phyloP scores from a whole-genome alignment of 1,140 invertebrate genomes.

The Leptinotarsa lineolata region DNA sequence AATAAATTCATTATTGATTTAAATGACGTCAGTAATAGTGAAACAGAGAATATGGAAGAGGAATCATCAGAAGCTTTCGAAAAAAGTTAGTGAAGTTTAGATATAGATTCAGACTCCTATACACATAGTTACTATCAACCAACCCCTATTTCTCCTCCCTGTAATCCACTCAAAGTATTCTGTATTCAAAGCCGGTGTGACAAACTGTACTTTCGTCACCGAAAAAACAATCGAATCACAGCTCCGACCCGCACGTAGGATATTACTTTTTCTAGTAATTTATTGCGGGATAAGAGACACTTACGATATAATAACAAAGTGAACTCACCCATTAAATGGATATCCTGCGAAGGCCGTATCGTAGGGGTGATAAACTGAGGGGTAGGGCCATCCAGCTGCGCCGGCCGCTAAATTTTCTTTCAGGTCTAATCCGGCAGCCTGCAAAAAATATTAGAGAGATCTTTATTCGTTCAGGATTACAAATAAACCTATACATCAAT shows the following conservation, averaged over 20 bases:
- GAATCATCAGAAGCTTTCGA: too few species aligned
- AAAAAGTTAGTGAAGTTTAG: too few species aligned
- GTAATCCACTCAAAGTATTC: neutral
- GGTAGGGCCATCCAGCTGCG: constrained; percentile 81
- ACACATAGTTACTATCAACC: too few species aligned
- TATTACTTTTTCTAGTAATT: constrained; percentile 16
- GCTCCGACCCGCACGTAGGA: constrained; percentile 1
- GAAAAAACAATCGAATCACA: constrained; percentile 1
- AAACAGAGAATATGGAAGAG: too few species aligned
- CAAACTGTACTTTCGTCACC: neutral
- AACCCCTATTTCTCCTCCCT: too few species aligned
- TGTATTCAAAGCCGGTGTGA: neutral
- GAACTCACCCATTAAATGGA: constrained; percentile 87
- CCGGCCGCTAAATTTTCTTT: constrained; percentile 85
- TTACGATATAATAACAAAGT: constrained; percentile 27
- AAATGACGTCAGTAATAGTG: too few species aligned
- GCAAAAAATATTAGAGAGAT: constrained; percentile 32
- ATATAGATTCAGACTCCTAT: too few species aligned
- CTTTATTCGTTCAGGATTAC: too few species aligned
- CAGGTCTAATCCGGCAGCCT: constrained; percentile 73
- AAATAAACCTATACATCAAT: too few species aligned
- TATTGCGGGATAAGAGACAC: constrained; percentile 22
- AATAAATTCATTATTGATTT: too few species aligned
- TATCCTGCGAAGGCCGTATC: constrained; percentile 86
- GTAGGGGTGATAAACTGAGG: constrained; percentile 87